Base-by-base conservation (phyloP, 2,888 invertebrate genomes). In the Harpalus rubripes region DNA sequence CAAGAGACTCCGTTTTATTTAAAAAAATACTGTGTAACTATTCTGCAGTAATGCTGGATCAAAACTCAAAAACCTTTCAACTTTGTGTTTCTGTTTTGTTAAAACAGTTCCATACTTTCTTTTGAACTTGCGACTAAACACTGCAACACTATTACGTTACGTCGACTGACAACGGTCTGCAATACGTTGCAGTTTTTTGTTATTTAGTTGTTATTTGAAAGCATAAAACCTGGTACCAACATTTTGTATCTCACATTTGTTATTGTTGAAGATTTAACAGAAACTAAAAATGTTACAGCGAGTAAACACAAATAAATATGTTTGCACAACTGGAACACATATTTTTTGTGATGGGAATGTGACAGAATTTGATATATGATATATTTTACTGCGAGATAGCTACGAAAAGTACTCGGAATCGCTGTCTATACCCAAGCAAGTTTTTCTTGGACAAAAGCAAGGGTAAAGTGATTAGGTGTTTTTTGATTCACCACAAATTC, bases 181-280 rank as follows among this genome's bases (percentile, higher is more conserved):
- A 52, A 52, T 52, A 10, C 44, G 2, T 52, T 52, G 12, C 12
- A 8, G 44, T 52, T 52, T 52, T 44, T 52, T 52, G 44, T 52
- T 52, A 52, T 52, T 12, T 52, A 52, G 7, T 52, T 10, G 44
- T 52, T 2, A 52, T 52, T 52, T 52, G 44, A 10, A 52, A 52
- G 10, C 44, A 52, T 52, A 52, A 52, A 52, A 52, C 44, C 0
- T 52, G 44, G 10, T 12, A 12, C 12, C 44, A 52, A 52, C 44
- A 52, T 52, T 52, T 52, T 52, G 44, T 52, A 52, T 52, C 44
- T 52, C 44, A 52, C 44, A 52, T 52, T 52, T 52, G 44, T 52
- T 52, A 52, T 52, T 52, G 5, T 12, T 52, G 5, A 52, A 12
- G 44, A 52, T 52, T 52, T 52, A 52, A 52, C 12, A 52, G 12